Evolutionary conservation across 1,140 invertebrate genomes (phyloP), one percentile per base, ranked within the genome.

Genomic region (Micrasema minimum): DNA sequence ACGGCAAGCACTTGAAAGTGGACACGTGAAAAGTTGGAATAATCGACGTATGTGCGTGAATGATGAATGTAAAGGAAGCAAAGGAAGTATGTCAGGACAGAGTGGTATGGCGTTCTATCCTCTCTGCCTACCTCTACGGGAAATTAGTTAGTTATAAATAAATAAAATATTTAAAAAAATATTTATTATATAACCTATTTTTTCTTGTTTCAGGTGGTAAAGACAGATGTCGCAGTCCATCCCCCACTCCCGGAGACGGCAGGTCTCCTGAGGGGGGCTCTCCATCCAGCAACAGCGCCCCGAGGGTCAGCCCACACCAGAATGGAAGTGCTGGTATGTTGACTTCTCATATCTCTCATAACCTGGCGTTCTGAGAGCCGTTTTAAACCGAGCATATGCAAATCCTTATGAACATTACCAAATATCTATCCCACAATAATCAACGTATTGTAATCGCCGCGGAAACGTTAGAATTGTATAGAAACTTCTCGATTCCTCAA

Each of bases 251-350:
- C 12, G 55, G 35, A 18, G 50, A 53, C 18, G 50, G 22, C 20
- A 26, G 41, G 18, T 65, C 66, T 26, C 50, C 66, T 10, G 73
- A 75, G n/a, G 70, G 70, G 2, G 72, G 72, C 11, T 72, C 70
- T 9, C 74, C 74, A 2, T 62, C 70, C 46, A 72, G 70, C 37
- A 70, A 70, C n/a, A 46, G 74, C 10, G 74, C 70, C 9, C 70
- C 70, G 23, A 67, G 70, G 14, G 45, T 61, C 16, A 75, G 74
- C 38, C 74, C 74, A 3, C 74, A 75, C 45, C 74, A 72, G 37
- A 75, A 75, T 35, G 74, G 74, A 4, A 75, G 74, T 31, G 74
- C 74, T 55, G 74, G 74, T 75, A 65, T 11, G 0, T 1, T 2
- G 43, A 45, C 37, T 38, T 38, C 11, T 38, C 37, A 5, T 38